A percentile compares a stretch with the other conserved stretches of the same genome.
phyloP scores from a whole-genome alignment of 2,797 vertebrate species.

The Ctenochaetus hawaiiensis region DNA sequence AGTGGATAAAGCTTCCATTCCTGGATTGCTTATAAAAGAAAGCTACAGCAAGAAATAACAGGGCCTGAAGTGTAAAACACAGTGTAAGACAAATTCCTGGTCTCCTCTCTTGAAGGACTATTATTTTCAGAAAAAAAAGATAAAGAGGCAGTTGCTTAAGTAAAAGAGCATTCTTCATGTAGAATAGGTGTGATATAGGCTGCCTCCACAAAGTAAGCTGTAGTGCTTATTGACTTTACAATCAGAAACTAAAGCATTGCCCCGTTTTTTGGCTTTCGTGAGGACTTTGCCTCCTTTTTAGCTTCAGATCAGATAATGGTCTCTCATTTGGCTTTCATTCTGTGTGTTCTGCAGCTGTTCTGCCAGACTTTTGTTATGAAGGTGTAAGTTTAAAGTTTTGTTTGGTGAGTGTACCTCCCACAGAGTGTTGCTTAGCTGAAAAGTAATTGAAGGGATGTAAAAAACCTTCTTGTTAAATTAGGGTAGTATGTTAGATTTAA shows the following conservation, averaged over 20 bases:
- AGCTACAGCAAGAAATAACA: neutral
- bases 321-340: constrained; percentile 20
- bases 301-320: constrained; percentile 7
- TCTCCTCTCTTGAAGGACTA: neutral
- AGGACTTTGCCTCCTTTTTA: constrained; percentile 1
- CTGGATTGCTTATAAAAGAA: neutral
- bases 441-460: constrained; percentile 35
- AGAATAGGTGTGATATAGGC: neutral
- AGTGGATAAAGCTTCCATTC: constrained; percentile 34
- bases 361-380: constrained; percentile 23
- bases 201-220: neutral
- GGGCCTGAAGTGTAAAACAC: neutral
- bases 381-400: neutral
- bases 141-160: neutral
- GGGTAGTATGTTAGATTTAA: constrained; percentile 46
- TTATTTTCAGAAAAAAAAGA: neutral
- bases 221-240: neutral
- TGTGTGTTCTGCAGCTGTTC: neutral
- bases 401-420: constrained; percentile 26
- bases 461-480: constrained; percentile 35
- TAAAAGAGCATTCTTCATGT: too few species aligned
- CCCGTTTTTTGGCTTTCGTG: neutral
- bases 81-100: neutral
- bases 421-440: constrained; percentile 12
- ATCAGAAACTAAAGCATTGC: neutral